Conservation (phyloP, 2,113 vertebrate genomes). For the Scopus umbretta region DNA sequence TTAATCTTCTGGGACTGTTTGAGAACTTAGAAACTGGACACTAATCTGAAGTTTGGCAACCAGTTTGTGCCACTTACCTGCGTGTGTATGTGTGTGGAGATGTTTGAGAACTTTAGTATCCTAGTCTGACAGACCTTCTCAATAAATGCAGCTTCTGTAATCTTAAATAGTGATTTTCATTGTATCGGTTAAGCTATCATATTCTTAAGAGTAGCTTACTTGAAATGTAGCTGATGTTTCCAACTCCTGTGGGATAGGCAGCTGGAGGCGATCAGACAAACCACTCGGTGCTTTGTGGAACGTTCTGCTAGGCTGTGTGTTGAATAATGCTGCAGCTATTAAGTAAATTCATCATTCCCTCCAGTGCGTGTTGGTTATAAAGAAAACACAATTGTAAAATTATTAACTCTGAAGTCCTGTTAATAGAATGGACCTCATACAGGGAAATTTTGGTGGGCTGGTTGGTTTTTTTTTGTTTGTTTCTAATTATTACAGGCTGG, state of each 20-base stretch:
- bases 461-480: not conserved
- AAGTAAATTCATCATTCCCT: not conserved
- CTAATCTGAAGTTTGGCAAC: not conserved
- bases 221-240: not conserved
- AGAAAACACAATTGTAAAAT: not conserved
- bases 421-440: not conserved
- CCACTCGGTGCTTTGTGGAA: not conserved
- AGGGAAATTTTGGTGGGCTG: not conserved
- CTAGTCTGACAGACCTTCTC: not conserved
- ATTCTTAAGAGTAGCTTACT: not conserved
- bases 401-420: not conserved
- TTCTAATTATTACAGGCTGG: not conserved
- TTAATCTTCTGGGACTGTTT: not conserved
- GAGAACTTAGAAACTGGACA: not conserved
- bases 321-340: not conserved
- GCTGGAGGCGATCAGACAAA: not conserved
- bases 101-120: not conserved
- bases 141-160: not conserved
- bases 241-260: not conserved
- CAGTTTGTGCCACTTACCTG: not conserved
- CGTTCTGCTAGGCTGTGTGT: not conserved
- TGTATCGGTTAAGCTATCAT: not conserved
- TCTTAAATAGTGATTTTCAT: not conserved
- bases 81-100: not conserved
- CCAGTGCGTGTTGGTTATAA: not conserved